Base-by-base conservation (phyloP, 2,888 invertebrate genomes). In the Aleiodes alternator region DNA sequence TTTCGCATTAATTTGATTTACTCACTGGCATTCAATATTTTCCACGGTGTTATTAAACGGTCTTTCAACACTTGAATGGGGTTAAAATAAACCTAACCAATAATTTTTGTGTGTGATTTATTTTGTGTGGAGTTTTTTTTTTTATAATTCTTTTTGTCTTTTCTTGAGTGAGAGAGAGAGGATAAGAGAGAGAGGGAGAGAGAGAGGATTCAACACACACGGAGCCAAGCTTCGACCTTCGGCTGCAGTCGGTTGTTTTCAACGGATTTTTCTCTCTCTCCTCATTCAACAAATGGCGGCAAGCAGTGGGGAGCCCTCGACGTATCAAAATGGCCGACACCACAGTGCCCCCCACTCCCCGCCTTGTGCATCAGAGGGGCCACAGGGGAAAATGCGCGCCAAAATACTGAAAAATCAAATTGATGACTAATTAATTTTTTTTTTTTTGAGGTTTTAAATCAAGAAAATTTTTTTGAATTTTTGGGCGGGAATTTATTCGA, bases 141-240 rank as follows among this genome's bases (percentile, higher is more conserved):
- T 64, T 43, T 64, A 3, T 64, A 3, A 34, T 4, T 34, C 34
- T 34, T 34, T 34, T 34, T 34, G 23, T 23, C 23, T 34, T 34
- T 34, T 6, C 5, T 34, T 34, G 43, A 23, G 48, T 5, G 64
- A 23, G 23, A 64, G 11, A 14, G 16, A 48, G 43, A 23, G 48
- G n/a, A n/a, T n/a, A n/a, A 12, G 64, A 23, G 38, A 61, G 14
- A n/a, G 14, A 16, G 38, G 14, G 61, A 23, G 34, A 29, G 57
- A 16, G 31, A 61, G 16, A 61, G 43, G 38, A 64, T 48, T 34
- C 23, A 43, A 64, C 2, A 2, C 2, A 2, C 23, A 23, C 64
- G 7, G 43, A 43, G 11, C 43, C 83, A 79, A 88, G 87, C 88
- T 87, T 87, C 88, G 87, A 88, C 87, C 88, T 89, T 89, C 88